A percentile compares a stretch with the other conserved stretches of the same genome.
Evolutionary conservation across 2,113 vertebrate species (phyloP).

Genomic region (Brachypteracias leptosomus): DNA sequence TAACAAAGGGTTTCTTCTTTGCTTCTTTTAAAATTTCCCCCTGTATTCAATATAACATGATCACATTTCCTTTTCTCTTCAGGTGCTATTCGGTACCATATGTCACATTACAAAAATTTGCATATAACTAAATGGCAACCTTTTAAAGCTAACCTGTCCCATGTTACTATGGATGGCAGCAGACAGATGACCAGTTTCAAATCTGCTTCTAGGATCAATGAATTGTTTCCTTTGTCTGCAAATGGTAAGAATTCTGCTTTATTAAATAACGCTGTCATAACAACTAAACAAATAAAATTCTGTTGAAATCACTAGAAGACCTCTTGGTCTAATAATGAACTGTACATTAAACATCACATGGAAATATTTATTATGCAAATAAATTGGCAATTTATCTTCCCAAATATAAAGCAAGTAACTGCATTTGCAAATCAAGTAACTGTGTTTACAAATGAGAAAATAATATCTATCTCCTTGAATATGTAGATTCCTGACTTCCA

Average conservation of each 20-base stretch:
- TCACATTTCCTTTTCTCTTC: not conserved
- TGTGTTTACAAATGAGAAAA: not conserved
- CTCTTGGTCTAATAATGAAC: not conserved
- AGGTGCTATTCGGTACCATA: constrained; percentile 41
- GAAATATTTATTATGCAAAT: not conserved
- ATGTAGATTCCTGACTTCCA: not conserved
- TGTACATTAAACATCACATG: not conserved
- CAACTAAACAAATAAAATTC: not conserved
- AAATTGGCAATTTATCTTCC: not conserved
- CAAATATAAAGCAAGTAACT: not conserved
- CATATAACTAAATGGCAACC: not conserved
- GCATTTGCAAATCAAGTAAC: not conserved
- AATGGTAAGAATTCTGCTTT: constrained; percentile 50
- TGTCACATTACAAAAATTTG: not conserved
- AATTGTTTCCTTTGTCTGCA: constrained; percentile 38
- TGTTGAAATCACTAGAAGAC: not conserved
- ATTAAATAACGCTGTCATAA: not conserved
- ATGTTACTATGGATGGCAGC: constrained; percentile 44
- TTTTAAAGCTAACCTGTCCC: constrained; percentile 31
- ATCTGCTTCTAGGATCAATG: constrained; percentile 44
- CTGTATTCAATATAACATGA: not conserved
- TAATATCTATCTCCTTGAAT: not conserved
- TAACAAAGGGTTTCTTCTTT: not conserved
- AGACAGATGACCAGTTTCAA: constrained; percentile 56
- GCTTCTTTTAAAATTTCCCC: not conserved